phyloP scores from a whole-genome alignment of 2,888 invertebrate species.

The Xanthorhoe designata region DNA sequence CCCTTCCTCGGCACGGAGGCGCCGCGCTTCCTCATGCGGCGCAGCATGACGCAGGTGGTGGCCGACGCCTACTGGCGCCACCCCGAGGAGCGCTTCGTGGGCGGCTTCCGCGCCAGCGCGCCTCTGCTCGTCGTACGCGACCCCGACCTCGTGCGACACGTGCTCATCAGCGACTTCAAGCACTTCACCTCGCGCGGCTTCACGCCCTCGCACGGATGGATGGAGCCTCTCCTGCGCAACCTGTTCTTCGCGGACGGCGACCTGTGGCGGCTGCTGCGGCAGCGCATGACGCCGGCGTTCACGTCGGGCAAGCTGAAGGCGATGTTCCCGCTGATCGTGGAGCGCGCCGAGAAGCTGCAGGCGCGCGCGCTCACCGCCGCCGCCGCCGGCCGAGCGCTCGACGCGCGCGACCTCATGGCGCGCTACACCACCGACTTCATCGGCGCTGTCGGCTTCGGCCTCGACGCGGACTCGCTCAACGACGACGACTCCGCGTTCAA shows the following conservation, averaged over 20 bases:
- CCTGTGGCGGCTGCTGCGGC: slow-evolving; percentile 66
- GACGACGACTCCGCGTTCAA: slow-evolving; percentile 63
- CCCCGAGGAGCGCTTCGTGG: slow-evolving; percentile 62
- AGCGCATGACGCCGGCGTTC: slow-evolving; percentile 70
- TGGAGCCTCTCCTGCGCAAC: slow-evolving; percentile 65
- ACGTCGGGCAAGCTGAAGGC: slow-evolving; percentile 66
- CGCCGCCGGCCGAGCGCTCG: slow-evolving; percentile 47
- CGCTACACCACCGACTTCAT: slow-evolving; percentile 70
- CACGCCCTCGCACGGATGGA: slow-evolving; percentile 35
- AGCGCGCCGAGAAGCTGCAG: slow-evolving; percentile 62
- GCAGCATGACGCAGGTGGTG: slow-evolving; percentile 54
- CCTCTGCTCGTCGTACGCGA: slow-evolving; percentile 65
- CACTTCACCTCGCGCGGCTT: slow-evolving; percentile 64
- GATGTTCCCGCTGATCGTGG: slow-evolving; percentile 70
- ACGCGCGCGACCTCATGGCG: slow-evolving; percentile 69
- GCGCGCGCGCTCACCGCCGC: slow-evolving; percentile 51
- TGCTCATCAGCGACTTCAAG: slow-evolving; percentile 62
- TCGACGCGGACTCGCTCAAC: slow-evolving; percentile 64
- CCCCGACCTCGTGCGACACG: slow-evolving; percentile 60
- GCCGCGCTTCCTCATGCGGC: slow-evolving; percentile 51
- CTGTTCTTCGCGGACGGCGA: slow-evolving; percentile 69
- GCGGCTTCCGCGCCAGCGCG: slow-evolving; percentile 56
- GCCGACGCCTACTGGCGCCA: slow-evolving; percentile 64
- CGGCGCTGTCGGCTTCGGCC: slow-evolving; percentile 68
- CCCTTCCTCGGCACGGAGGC: slow-evolving; percentile 63